These are phyloP conservation scores for Geotrypetes seraphini DNA, from an alignment of 2,797 vertebrate species.

Conservation along the genomic window DNA sequence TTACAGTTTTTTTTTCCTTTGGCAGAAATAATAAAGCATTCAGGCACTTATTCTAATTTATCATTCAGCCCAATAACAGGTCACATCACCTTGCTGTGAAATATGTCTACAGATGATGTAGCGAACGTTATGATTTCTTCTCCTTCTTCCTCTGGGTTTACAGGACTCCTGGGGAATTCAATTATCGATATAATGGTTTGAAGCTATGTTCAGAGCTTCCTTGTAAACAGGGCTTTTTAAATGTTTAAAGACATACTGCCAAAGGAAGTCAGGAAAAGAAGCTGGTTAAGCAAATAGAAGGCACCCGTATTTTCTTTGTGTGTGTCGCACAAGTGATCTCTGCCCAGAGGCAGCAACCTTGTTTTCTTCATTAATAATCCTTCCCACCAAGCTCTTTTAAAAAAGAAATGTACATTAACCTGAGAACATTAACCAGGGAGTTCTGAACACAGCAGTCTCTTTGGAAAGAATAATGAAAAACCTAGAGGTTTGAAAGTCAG, in stretches of 20 bases:
- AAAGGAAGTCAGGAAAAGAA: conserved; percentile 60
- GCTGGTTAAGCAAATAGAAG: conserved; percentile 67
- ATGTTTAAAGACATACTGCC: conserved; percentile 64
- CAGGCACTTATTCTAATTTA: conserved; percentile 39
- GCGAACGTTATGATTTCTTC: conserved; percentile 58
- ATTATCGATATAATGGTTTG: conserved; percentile 65
- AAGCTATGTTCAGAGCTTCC: conserved; percentile 60
- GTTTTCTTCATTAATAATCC: conserved; percentile 55
- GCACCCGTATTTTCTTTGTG: conserved; percentile 59
- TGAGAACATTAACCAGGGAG: conserved; percentile 43
- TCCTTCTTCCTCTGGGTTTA: conserved; percentile 59
- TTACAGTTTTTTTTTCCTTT: no score
- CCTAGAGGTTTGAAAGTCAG: conserved; percentile 21
- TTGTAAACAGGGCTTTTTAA: conserved; percentile 66
- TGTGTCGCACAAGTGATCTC: conserved; percentile 58
- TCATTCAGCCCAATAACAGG: conserved; percentile 40
- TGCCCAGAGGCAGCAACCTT: conserved; percentile 52
- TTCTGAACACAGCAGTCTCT: conserved; percentile 23
- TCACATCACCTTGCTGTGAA: conserved; percentile 54
- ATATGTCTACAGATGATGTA: conserved; percentile 58
- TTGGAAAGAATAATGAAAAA: conserved; percentile 31
- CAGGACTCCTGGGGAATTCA: conserved; percentile 68
- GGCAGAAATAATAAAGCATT: conserved; percentile 42
- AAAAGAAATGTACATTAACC: conserved; percentile 51
- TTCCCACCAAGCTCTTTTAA: conserved; percentile 44